Conservation (phyloP, 2,888 invertebrate species). For the Masnerella sp. region DNA sequence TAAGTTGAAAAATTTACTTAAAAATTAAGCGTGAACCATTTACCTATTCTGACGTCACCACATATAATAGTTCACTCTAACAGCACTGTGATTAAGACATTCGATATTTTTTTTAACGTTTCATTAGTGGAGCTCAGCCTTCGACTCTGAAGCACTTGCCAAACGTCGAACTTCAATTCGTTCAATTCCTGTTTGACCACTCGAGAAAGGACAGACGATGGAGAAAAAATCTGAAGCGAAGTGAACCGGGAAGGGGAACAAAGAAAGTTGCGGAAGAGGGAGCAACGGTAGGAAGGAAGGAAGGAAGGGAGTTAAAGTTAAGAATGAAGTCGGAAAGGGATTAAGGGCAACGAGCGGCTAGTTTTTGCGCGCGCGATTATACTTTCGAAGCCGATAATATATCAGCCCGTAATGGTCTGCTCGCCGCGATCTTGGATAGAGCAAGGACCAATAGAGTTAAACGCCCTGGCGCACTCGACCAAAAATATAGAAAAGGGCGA, state of each 20-base stretch:
- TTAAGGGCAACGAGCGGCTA: conserved; percentile 47
- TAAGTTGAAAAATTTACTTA: no score
- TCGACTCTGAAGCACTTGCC: conserved; percentile 43
- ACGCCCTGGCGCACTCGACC: conserved; percentile 55
- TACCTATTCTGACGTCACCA: no score
- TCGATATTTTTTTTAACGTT: conserved; percentile 30
- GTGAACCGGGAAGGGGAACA: conserved; percentile 18
- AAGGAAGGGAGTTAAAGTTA: conserved; percentile 51
- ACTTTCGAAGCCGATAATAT: conserved; percentile 73
- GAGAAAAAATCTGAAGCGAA: conserved; percentile 42
- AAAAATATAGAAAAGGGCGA: conserved; percentile 37
- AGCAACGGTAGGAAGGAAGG: conserved; percentile 53
- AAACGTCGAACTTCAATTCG: conserved; percentile 59
- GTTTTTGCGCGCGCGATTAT: conserved; percentile 67
- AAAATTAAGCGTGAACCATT: no score
- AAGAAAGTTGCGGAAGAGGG: conserved; percentile 38
- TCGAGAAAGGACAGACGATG: conserved; percentile 57
- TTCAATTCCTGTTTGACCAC: conserved; percentile 64
- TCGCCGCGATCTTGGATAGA: conserved; percentile 62
- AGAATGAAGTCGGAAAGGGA: conserved; percentile 48
- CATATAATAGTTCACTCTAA: no score
- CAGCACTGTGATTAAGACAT: conserved; percentile 23
- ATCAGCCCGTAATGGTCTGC: conserved; percentile 73
- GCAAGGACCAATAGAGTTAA: conserved; percentile 65
- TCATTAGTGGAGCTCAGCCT: conserved; percentile 43